Conservation (phyloP, 2,113 vertebrate genomes). For the Bos taurus region ARS-UCD2.0 NC_037330.1:83331001-83331500, state of each 20-base stretch:
- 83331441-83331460: not conserved
- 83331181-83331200: not conserved
- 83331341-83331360: not conserved
- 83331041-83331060: not conserved
- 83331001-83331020: not conserved
- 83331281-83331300: not conserved
- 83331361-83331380: not conserved
- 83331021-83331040: not conserved
- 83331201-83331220: fast-evolving
- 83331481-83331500: not conserved
- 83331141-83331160: not conserved
- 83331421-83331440: not conserved
- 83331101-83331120: not conserved
- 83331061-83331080: not conserved
- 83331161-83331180: not conserved
- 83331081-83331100: fast-evolving
- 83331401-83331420: not conserved
- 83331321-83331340: not conserved
- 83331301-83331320: not conserved
- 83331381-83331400: not conserved
- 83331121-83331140: not conserved
- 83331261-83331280: not conserved
- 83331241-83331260: not conserved
- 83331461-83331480: not conserved
- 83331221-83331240: fast-evolving